Base-by-base conservation (phyloP, 2,888 invertebrate genomes). In the Ditylenchus weischeri region DNA sequence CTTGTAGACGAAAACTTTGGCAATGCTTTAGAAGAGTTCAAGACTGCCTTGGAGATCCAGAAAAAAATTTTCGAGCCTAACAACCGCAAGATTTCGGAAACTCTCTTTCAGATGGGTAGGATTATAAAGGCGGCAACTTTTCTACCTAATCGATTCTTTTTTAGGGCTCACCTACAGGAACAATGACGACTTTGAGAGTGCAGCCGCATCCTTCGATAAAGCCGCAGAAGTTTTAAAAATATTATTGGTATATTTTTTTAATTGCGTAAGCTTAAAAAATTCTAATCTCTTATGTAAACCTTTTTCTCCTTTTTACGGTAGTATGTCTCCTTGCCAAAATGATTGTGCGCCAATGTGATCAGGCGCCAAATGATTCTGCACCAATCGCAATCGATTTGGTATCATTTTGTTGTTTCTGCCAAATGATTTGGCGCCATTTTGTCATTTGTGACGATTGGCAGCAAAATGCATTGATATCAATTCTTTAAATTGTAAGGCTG, bases 61-160 rank as follows among this genome's bases (percentile, higher is more conserved):
- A 48, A 67, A 57, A 15, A 57, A 10, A 36, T 67, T 15, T 67
- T 47, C 36, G 48, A 21, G 13, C 43, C 54, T 6, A 38, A 38
- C 35, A 63, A 67, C 38, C 67, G 67, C 35, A 54, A 63, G 38
- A 67, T 66, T 38, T 64, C 66, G 15, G 67, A 67, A 35, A 59
- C 59, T n/a, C 62, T 29, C 65, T 15, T 23, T 47, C 19, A 21
- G 11, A 59, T 36, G 10, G 23, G 54, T 54, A 29, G 15, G 11
- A 59, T 10, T 48, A 18, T 8, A 21, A 58, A 5, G 0, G 29
- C 21, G 35, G 7, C 15, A 19, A 65, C 15, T 29, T 43, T 64
- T 15, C n/a, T 49, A 1, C 57, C 0, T 54, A 13, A 47, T 11
- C 7, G 2, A 23, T 4, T 50, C 29, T n/a, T 11, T 23, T 43